Conservation (phyloP, 2,888 invertebrate species). For the Epistrophe grossulariae region DNA sequence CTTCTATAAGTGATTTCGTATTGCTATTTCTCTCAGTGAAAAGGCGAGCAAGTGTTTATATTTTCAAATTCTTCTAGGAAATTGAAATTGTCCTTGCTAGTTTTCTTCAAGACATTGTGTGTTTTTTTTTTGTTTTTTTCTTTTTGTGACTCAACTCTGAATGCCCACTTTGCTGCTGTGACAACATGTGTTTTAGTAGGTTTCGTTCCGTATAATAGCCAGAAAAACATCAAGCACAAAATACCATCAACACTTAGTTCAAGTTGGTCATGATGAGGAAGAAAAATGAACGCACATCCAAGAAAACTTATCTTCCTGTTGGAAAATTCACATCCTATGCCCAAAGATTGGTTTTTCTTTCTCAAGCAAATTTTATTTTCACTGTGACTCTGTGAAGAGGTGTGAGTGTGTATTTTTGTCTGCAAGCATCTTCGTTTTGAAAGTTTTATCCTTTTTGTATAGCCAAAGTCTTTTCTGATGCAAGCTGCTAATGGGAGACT, state of each 20-base stretch:
- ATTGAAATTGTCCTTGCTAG: slow-evolving; percentile 57
- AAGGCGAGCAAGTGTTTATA: slow-evolving; percentile 48
- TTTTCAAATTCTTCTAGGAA: slow-evolving; percentile 60
- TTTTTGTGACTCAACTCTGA: slow-evolving; percentile 14
- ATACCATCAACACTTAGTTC: slow-evolving; percentile 1
- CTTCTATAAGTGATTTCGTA: slow-evolving; percentile 54
- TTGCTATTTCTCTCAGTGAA: slow-evolving; percentile 56
- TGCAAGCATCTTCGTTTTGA: slow-evolving; percentile 29
- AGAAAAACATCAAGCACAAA: not conserved
- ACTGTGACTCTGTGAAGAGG: not conserved
- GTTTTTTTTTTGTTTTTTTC: not conserved
- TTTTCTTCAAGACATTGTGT: slow-evolving; percentile 1
- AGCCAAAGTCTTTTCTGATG: slow-evolving; percentile 20
- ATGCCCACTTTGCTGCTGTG: slow-evolving; percentile 36
- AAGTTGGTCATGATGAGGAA: slow-evolving; percentile 18
- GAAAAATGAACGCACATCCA: slow-evolving; percentile 2
- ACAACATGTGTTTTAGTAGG: slow-evolving; percentile 63
- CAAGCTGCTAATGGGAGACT: slow-evolving; percentile 62
- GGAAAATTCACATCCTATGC: slow-evolving; percentile 39
- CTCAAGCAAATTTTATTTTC: slow-evolving; percentile 27
- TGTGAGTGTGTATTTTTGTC: not conserved
- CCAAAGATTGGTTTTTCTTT: slow-evolving; percentile 35
- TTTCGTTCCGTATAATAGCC: slow-evolving; percentile 50
- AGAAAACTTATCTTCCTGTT: slow-evolving; percentile 27
- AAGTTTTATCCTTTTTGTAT: slow-evolving; percentile 8